Conservation (phyloP, 2,113 vertebrate genomes). For the Otocyon megalotis region DNA sequence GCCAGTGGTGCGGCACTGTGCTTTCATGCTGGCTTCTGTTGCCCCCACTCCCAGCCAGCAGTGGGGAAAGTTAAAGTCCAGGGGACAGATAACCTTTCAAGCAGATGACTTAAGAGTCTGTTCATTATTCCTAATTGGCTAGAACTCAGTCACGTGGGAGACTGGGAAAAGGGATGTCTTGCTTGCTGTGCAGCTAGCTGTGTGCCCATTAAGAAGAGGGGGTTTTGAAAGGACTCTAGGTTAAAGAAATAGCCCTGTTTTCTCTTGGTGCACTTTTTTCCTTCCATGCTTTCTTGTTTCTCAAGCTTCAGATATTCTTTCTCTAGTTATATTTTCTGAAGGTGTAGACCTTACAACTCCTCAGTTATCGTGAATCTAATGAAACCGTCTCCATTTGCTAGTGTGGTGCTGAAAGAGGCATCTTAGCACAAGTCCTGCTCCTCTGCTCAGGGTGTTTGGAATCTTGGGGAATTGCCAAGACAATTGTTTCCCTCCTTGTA, state of each 20-base stretch:
- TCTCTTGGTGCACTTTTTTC: neutral
- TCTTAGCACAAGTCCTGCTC: neutral
- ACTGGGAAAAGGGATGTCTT: neutral
- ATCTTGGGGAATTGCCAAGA: neutral
- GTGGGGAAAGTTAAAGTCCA: neutral
- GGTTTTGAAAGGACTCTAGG: neutral
- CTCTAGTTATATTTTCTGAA: neutral
- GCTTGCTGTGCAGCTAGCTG: neutral
- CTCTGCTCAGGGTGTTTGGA: neutral
- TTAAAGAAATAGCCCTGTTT: neutral
- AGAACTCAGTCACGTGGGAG: neutral
- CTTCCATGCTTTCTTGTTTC: neutral
- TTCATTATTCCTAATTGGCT: neutral
- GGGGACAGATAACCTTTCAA: neutral
- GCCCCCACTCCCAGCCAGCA: neutral
- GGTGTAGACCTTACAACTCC: neutral
- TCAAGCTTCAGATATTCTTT: neutral
- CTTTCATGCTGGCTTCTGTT: neutral
- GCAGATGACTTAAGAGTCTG: neutral
- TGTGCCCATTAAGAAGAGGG: neutral
- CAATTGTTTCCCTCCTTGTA: neutral
- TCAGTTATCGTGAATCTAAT: neutral
- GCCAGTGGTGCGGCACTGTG: neutral
- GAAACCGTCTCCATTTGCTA: neutral
- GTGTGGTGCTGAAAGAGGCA: neutral